Base-by-base conservation (phyloP, 2,888 invertebrate species). In the Bombylius discolor region DNA sequence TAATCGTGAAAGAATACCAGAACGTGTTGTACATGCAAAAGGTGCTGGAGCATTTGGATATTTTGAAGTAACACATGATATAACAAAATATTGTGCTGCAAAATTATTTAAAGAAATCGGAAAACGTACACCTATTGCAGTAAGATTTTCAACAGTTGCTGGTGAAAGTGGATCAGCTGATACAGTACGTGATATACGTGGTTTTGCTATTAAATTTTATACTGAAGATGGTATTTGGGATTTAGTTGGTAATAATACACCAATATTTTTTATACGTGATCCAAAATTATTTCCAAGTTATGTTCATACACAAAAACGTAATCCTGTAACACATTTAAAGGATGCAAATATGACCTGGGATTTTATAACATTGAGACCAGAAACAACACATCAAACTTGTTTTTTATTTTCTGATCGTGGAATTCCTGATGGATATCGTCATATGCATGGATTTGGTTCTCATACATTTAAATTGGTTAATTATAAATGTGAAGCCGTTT, bases 311-410 rank as follows among this genome's bases (percentile, higher is more conserved):
- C 96, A 96, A 71, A 98, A 97, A 72, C 81, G 97, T 62, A 97
- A 98, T 71, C 98, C 98, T 1, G 86, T 81, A 49, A 91, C 91
- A 0, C 89, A 91, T 68, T 76, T 95, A 48, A 94, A 92, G 76
- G 95, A 96, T 76, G 76, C 89, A 4, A 89, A 96, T 68, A 93
- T 93, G 92, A 91, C 93, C 70, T 96, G 96, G 96, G 96, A 96
- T 72, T 96, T 97, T 69, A 80, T 94, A 63, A 83, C 89, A 0
- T 76, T 96, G 51, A 80, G 95, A 48, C 92, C 93, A 0, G 96
- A 96, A 74, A 79, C 87, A 3, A 82, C 83, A 45, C 96, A 97
- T 70, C 95, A 95, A 69, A 62, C 63, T 9, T 71, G 87, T 68
- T 85, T 95, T 73, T 72, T 95, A 65, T 96, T 95, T 70, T 82